Conservation (phyloP, 1,140 invertebrate genomes). For the Leptinotarsa lineolata region DNA sequence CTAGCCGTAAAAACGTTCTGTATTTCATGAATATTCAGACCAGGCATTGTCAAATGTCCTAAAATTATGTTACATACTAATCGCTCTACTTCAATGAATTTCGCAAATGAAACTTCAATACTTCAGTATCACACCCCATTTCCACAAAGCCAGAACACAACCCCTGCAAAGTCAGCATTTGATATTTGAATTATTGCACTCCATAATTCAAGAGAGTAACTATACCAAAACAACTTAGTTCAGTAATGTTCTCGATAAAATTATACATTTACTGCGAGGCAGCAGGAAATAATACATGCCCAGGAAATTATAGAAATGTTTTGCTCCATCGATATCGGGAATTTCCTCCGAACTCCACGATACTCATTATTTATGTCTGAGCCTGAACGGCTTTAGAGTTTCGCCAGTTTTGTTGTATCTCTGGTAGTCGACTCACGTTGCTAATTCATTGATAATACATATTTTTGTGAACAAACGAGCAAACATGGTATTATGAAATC, state of each 20-base stretch:
- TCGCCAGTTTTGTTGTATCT: not conserved
- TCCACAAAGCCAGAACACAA: too few species aligned
- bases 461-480: too few species aligned
- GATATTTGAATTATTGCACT: conserved; percentile 3
- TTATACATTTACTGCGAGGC: conserved; percentile 10
- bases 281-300: conserved; percentile 22
- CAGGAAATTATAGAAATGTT: conserved; percentile 28
- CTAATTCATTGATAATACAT: too few species aligned
- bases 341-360: conserved; percentile 18
- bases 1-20: too few species aligned
- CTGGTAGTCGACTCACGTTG: too few species aligned
- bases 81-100: too few species aligned
- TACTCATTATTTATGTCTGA: conserved; percentile 13
- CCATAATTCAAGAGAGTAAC: conserved; percentile 2
- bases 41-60: too few species aligned
- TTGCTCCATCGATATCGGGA: conserved; percentile 14
- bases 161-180: conserved; percentile 1
- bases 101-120: too few species aligned
- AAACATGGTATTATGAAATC: too few species aligned
- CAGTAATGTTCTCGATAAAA: conserved; percentile 11
- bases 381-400: not conserved
- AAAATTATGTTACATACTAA: too few species aligned
- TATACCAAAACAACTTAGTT: conserved; percentile 3
- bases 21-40: too few species aligned
- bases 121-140: too few species aligned